Evolutionary conservation across 2,888 invertebrate species (phyloP).

Genomic region (Epirrhoe tristata): DNA sequence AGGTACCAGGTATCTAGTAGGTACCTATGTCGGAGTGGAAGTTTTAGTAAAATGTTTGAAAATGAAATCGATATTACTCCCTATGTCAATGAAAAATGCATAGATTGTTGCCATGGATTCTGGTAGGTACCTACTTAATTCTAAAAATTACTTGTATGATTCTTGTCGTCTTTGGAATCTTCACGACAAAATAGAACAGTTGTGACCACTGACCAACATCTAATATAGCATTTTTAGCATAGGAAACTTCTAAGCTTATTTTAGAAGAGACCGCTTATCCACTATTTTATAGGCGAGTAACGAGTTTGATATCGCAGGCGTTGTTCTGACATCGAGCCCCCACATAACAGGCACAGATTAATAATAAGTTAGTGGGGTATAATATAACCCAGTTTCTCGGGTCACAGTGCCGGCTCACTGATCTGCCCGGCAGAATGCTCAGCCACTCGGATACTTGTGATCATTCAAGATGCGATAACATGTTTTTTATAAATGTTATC

Average conservation of each 20-base stretch:
- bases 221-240: too few species aligned
- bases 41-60: too few species aligned
- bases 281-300: conserved; percentile 2
- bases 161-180: too few species aligned
- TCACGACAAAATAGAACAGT: too few species aligned
- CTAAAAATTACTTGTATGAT: too few species aligned
- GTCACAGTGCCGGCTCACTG: conserved; percentile 54
- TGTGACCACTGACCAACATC: too few species aligned
- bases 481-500: conserved; percentile 27
- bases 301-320: conserved; percentile 17
- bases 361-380: conserved; percentile 37
- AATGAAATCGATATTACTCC: background rate
- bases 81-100: too few species aligned
- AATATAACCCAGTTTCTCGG: conserved; percentile 65
- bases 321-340: conserved; percentile 21
- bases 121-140: background rate
- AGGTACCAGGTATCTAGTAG: background rate
- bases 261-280: background rate
- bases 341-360: conserved; percentile 30
- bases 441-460: conserved; percentile 51
- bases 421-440: conserved; percentile 55
- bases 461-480: conserved; percentile 41
- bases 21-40: background rate
- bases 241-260: too few species aligned
- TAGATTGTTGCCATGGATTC: too few species aligned